Conservation (phyloP, 2,797 vertebrate species). For the Luscinia luscinia region DNA sequence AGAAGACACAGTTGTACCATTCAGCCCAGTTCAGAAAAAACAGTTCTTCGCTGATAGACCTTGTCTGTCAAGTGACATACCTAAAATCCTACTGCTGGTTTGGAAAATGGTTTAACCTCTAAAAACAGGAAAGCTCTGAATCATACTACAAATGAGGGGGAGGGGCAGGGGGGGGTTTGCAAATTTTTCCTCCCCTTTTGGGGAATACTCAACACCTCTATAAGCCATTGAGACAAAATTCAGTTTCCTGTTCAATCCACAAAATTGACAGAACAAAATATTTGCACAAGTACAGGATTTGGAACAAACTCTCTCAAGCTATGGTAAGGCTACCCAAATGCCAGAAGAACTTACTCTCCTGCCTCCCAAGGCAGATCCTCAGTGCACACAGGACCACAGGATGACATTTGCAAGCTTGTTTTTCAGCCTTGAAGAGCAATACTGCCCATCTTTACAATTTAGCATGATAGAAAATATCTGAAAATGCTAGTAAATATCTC, state of each 20-base stretch:
- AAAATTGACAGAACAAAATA: neutral
- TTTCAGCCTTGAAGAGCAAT: neutral
- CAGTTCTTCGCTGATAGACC: neutral
- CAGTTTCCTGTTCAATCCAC: neutral
- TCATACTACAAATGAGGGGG: neutral
- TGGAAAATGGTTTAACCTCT: neutral
- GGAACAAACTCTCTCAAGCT: neutral
- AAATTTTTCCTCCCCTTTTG: rapidly evolving
- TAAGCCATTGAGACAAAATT: neutral
- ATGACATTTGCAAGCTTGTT: neutral
- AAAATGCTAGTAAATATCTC: neutral
- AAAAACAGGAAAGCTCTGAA: neutral
- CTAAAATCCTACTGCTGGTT: neutral
- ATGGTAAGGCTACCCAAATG: neutral
- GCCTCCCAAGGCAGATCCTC: neutral
- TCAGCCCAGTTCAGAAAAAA: neutral
- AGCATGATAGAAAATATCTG: neutral
- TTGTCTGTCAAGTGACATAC: neutral
- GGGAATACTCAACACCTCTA: neutral
- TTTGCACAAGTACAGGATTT: neutral
- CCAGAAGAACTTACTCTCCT: neutral
- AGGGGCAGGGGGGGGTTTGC: neutral
- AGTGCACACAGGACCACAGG: rapidly evolving
- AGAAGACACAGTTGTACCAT: neutral
- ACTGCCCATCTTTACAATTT: neutral